Conservation (phyloP, 2,888 invertebrate genomes). For the Xiphydria camelus region DNA sequence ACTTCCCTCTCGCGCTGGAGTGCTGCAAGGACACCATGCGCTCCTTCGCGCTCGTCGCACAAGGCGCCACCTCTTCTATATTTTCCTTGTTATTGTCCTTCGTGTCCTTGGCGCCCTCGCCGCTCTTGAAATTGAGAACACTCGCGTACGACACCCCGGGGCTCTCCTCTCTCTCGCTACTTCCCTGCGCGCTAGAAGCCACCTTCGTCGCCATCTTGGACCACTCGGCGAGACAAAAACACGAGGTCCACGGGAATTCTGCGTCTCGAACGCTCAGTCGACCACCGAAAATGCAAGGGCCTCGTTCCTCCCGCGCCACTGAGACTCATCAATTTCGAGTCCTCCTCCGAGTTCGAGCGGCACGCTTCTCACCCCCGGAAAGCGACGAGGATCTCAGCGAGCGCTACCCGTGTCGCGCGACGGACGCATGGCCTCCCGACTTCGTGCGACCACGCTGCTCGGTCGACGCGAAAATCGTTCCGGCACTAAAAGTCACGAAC, state of each 20-base stretch:
- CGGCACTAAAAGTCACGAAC: no score
- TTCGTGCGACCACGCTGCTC: slow-evolving; percentile 5
- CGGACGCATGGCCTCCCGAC: slow-evolving; percentile 33
- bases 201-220: slow-evolving; percentile 60
- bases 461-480: no score
- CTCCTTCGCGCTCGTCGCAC: slow-evolving; percentile 58
- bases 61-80: slow-evolving; percentile 56
- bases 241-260: slow-evolving; percentile 39
- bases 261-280: slow-evolving; percentile 5
- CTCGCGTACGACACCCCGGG: slow-evolving; percentile 59
- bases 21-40: slow-evolving; percentile 24
- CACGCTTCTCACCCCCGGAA: no score
- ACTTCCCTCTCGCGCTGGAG: slow-evolving; percentile 43
- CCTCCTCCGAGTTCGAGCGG: background rate
- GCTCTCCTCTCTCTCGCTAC: slow-evolving; percentile 38
- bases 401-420: slow-evolving; percentile 26
- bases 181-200: slow-evolving; percentile 57
- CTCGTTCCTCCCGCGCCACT: background rate
- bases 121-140: slow-evolving; percentile 63
- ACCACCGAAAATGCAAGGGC: slow-evolving; percentile 7
- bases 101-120: slow-evolving; percentile 58
- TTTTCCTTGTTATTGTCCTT: slow-evolving; percentile 67
- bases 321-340: background rate
- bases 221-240: slow-evolving; percentile 39
- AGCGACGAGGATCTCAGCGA: background rate